Conservation (phyloP, 2,113 vertebrate species). For the Piliocolobus tephrosceles region DNA sequence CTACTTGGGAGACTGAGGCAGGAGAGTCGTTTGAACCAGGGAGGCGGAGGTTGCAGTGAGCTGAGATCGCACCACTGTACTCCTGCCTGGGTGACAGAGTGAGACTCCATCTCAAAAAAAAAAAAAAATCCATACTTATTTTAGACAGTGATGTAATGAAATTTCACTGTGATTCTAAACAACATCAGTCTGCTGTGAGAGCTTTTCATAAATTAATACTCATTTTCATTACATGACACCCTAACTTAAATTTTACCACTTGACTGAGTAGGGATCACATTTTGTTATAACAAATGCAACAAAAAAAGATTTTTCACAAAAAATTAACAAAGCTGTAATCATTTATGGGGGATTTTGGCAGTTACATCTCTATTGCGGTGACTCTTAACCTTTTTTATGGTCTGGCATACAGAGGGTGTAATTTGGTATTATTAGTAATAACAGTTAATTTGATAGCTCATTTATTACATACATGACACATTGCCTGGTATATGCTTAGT, state of each 20-base stretch:
- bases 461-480: not conserved
- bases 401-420: not conserved
- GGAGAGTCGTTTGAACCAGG: not conserved
- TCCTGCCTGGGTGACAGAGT: not conserved
- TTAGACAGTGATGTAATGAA: not conserved
- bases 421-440: not conserved
- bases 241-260: not conserved
- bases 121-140: not conserved
- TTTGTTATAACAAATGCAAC: not conserved
- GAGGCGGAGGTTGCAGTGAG: not conserved
- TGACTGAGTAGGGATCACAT: not conserved
- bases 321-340: not conserved
- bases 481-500: not conserved
- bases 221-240: not conserved
- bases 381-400: not conserved
- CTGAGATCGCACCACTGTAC: not conserved
- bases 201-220: not conserved
- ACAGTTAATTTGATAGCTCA: not conserved
- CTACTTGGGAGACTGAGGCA: not conserved
- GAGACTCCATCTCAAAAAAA: not conserved
- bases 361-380: not conserved
- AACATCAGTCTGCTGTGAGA: not conserved
- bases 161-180: not conserved
- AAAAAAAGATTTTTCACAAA: conserved; percentile 5
- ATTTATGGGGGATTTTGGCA: not conserved